phyloP scores from a whole-genome alignment of 2,113 vertebrate genomes.

The Plotosus lineatus region DNA sequence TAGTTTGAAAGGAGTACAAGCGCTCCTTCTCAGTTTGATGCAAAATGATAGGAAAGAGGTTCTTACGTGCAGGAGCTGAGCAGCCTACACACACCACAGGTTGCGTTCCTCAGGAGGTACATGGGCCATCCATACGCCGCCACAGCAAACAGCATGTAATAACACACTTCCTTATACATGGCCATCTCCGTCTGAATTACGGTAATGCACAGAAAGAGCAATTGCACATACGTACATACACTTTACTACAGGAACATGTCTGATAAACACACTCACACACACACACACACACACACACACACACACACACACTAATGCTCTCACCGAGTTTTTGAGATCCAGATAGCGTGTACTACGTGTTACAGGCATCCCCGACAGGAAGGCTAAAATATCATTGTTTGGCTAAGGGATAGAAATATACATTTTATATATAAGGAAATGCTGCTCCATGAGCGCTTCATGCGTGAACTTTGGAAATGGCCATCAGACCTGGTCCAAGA shows the following conservation, averaged over 20 bases:
- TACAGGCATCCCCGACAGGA: constrained; percentile 96
- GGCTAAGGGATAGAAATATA: constrained; percentile 72
- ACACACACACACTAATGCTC: constrained; percentile 62
- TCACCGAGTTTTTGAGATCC: constrained; percentile 95
- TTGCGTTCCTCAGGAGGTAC: constrained; percentile 96
- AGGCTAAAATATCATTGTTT: constrained; percentile 97
- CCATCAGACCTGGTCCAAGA: constrained; percentile 74
- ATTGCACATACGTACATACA: neutral
- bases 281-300: constrained; percentile 12
- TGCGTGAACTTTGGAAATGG: neutral
- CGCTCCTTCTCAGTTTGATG: neutral
- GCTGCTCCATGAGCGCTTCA: neutral
- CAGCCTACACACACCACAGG: constrained; percentile 91
- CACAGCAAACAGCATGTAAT: constrained; percentile 98
- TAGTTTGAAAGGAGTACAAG: no score
- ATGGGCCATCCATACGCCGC: constrained; percentile 99
- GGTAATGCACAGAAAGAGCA: neutral
- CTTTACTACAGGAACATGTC: neutral
- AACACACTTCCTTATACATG: constrained; percentile 97
- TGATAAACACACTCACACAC: constrained; percentile 5
- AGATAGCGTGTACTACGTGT: constrained; percentile 96
- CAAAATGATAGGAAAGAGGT: neutral
- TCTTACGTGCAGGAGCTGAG: constrained; percentile 95
- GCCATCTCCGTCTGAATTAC: constrained; percentile 87
- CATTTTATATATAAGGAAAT: neutral